Evolutionary conservation across 2,797 vertebrate species (phyloP), one percentile per base, ranked within the genome.

Genomic region (Clamator glandarius): DNA sequence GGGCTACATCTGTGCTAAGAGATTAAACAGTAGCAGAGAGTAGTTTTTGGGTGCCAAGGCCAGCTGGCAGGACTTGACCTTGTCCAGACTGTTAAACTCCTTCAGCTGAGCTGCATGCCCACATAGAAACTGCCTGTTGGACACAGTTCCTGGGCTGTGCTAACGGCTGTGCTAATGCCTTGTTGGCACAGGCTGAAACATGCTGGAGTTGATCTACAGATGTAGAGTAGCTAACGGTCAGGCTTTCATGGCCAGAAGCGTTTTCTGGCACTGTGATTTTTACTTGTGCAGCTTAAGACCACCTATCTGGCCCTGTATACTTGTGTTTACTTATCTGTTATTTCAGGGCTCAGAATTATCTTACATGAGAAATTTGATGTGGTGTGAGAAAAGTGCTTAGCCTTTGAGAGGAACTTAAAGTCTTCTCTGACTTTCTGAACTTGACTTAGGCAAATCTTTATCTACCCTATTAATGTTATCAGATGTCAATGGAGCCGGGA

Each of bases 41-140:
- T 17, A 24, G 31, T 5, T 89, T 94, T 78, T 66, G 33, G 31
- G 41, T 85, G 79, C 92, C 68, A 23, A 48, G 48, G 61, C 89
- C 95, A 95, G 75, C 75, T 96, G 95, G 92, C 87, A 92, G 72
- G 64, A 80, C 57, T 68, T 91, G 84, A 91, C 81, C 52, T 94
- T 91, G 72, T 87, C 89, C 64, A 25, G 57, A 16, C 16, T 79
- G 68, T 61, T 85, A 50, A 83, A 87, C 48, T 92, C 41, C 28
- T 87, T 69, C 74, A 79, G 67, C 67, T 81, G 52, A 89, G 68
- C 81, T 69, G n/a, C 25, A 31, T 68, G 57, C 33, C 73, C 28
- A 15, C 35, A 15, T 19, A n/a, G 31, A 77, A 84, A 6, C 50
- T 90, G 87, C 50, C 61, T 88, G 73, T 31, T 93, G 90, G 79